Base-by-base conservation (phyloP, 2,797 vertebrate genomes). In the Hapalemur alaotrensis region DNA sequence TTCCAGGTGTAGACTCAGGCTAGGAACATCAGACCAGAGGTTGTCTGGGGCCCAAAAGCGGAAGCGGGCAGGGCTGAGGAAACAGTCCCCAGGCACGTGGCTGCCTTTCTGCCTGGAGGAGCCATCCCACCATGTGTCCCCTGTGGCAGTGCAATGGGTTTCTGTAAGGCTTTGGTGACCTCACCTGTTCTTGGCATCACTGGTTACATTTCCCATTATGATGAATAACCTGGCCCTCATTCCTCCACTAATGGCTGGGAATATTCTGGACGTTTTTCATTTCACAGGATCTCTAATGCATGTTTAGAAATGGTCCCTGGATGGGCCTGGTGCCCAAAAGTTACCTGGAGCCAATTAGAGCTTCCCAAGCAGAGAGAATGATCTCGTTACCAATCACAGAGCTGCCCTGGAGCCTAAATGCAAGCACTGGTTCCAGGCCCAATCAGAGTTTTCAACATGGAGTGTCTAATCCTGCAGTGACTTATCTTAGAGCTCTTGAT, bases 251-350 rank as follows among this genome's bases (percentile, higher is more conserved):
- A 10, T 50, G 35, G 20, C 83, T 89, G n/a, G 23, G 28, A 57
- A 57, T 81, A 93, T 41, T 69, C 79, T 72, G 43, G 67, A 73
- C 85, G 59, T 5, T 90, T 89, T 73, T 35, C 63, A 79, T 75
- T 79, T 90, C 48, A 89, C 17, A 43, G 10, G 5, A 32, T 73
- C 43, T 93, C 52, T 17, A 72, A 30, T 38, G 35, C 8, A 81
- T 38, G 23, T 65, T 92, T 6, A 54, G 83, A 94, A 94, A 72
- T 52, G 70, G 92, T 28, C 52, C 76, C 54, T 70, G 75, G 67
- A 48, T 75, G 30, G 13, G 15, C 11, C 13, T 57, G 35, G 32
- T 43, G 20, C 30, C 23, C 46, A 83, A 72, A 81, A 80, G n/a
- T 20, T 65, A 79, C 32, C 14, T 41, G 78, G 35, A 89, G 69